Percentiles rank a stretch among this genome's conserved stretches.
Evolutionary conservation across 2,888 invertebrate species (phyloP).

Genomic region (Onthophagus sagittarius): DNA sequence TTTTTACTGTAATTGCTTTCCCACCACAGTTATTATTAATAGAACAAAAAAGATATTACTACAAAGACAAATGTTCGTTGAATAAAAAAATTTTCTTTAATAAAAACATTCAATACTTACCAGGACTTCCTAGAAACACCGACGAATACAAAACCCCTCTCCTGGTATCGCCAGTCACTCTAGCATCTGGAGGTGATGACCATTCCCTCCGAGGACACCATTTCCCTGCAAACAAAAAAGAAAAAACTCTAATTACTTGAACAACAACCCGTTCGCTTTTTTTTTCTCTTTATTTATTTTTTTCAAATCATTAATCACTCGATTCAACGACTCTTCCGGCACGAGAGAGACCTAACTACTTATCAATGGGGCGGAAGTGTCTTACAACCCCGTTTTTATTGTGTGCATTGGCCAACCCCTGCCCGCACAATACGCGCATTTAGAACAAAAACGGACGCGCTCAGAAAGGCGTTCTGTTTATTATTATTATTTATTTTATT

Average conservation of each 20-base stretch:
- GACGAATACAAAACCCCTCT: slow-evolving; percentile 85
- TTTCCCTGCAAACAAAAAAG: slow-evolving; percentile 68
- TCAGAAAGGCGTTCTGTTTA: slow-evolving; percentile 5
- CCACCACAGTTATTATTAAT: background rate
- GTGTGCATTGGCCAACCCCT: background rate
- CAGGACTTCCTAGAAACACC: slow-evolving; percentile 90
- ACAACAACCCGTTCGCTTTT: background rate
- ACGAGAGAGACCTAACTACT: background rate
- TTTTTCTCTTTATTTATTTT: background rate
- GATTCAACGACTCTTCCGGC: background rate
- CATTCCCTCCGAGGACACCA: slow-evolving; percentile 90
- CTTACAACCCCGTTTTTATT: background rate
- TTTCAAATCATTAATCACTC: background rate
- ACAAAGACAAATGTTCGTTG: too few species aligned
- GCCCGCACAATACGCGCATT: background rate
- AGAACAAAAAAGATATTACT: background rate
- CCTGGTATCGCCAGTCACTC: slow-evolving; percentile 68
- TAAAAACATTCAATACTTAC: slow-evolving; percentile 55
- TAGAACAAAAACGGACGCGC: background rate
- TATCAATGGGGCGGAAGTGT: background rate
- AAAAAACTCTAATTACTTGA: background rate
- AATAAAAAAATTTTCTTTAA: too few species aligned
- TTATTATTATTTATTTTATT: background rate
- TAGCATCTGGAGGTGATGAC: slow-evolving; percentile 81
- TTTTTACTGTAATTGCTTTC: background rate